These are phyloP conservation scores for Neotragus moschatus DNA, from an alignment of 2,113 vertebrate genomes.

Conservation along the genomic window DNA sequence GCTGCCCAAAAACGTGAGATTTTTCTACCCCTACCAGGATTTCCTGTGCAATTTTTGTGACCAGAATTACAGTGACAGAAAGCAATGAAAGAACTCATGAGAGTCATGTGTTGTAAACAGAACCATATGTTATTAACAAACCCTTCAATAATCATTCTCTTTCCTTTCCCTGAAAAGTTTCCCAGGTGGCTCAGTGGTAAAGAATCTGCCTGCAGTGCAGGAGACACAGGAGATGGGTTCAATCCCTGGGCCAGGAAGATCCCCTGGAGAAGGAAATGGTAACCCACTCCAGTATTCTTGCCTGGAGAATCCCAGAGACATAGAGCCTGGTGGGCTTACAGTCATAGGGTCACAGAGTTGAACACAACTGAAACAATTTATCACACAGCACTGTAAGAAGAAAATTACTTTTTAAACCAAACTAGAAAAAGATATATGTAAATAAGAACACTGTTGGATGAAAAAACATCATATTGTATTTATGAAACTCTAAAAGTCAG, in stretches of 20 bases:
- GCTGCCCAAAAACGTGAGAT: neutral
- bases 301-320: neutral
- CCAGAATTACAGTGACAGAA: neutral
- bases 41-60: neutral
- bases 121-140: neutral
- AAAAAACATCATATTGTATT: neutral
- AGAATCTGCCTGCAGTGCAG: neutral
- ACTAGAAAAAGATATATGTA: neutral
- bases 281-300: neutral
- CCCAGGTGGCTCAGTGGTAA: neutral
- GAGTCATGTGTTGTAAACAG: neutral
- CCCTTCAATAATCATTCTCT: neutral
- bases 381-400: neutral
- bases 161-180: neutral
- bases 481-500: neutral
- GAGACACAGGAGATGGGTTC: neutral
- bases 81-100: neutral
- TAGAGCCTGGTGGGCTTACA: neutral
- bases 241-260: neutral
- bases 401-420: conserved; percentile 16
- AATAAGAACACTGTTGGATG: neutral
- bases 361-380: neutral
- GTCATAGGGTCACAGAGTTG: neutral
- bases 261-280: neutral
- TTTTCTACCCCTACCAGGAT: neutral